Evolutionary conservation across 2,888 invertebrate species (phyloP).

Genomic region (Harpalus rubripes): DNA sequence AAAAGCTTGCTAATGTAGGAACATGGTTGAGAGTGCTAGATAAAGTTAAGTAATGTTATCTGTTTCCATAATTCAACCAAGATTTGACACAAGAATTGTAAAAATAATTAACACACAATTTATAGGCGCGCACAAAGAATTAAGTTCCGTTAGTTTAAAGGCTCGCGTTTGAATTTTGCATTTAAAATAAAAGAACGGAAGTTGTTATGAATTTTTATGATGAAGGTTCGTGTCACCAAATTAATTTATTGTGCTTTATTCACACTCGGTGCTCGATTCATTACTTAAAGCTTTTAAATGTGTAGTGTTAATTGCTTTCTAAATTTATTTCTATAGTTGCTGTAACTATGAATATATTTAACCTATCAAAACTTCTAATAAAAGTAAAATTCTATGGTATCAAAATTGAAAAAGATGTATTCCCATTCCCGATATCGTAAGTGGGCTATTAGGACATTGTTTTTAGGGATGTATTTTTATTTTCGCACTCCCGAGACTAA

Average conservation of each 20-base stretch:
- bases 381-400: too few species aligned
- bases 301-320: background rate
- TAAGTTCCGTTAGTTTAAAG: slow-evolving; percentile 31
- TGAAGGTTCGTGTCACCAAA: slow-evolving; percentile 54
- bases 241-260: slow-evolving; percentile 46
- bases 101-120: slow-evolving; percentile 55
- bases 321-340: background rate
- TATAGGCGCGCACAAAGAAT: slow-evolving; percentile 46
- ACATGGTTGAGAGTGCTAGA: slow-evolving; percentile 30
- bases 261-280: slow-evolving; percentile 14
- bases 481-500: too few species aligned
- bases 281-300: background rate
- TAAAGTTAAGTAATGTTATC: slow-evolving; percentile 48
- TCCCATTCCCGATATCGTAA: too few species aligned
- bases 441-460: too few species aligned
- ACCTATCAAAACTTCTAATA: too few species aligned
- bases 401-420: too few species aligned
- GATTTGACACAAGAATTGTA: slow-evolving; percentile 50
- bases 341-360: background rate
- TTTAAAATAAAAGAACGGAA: slow-evolving; percentile 57
- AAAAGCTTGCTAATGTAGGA: slow-evolving; percentile 33
- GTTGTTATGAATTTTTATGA: slow-evolving; percentile 57
- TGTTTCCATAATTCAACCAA: slow-evolving; percentile 47
- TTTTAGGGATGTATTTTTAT: too few species aligned
- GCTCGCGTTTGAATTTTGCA: slow-evolving; percentile 49